These are phyloP conservation scores for Cataglyphis altisquamis DNA, from an alignment of 2,888 invertebrate genomes.

Conservation along the genomic window DNA sequence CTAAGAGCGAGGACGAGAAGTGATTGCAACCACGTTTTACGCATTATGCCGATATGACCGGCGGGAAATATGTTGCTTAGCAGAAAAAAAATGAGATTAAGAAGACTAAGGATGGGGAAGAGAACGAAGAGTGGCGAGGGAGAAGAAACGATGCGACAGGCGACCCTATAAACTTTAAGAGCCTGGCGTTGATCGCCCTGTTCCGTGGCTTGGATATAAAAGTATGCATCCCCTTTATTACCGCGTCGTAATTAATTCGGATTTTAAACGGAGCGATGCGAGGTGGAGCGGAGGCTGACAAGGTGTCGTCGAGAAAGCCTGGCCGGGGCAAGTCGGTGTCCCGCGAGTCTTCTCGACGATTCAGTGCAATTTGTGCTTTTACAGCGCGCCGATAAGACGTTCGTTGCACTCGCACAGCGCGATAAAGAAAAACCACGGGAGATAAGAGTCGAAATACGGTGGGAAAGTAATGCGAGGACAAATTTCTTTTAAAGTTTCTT, in stretches of 20 bases:
- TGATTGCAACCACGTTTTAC: slow-evolving; percentile 45
- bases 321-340: slow-evolving; percentile 11
- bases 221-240: slow-evolving; percentile 70
- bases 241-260: slow-evolving; percentile 71
- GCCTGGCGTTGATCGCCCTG: slow-evolving; percentile 55
- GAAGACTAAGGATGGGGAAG: slow-evolving; percentile 1
- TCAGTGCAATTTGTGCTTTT: slow-evolving; percentile 47
- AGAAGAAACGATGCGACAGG: slow-evolving; percentile 50
- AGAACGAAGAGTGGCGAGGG: neutral
- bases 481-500: slow-evolving; percentile 8
- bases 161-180: slow-evolving; percentile 69
- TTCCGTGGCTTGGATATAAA: slow-evolving; percentile 56
- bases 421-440: slow-evolving; percentile 40
- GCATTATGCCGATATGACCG: slow-evolving; percentile 67
- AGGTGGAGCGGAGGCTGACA: neutral
- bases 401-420: slow-evolving; percentile 22
- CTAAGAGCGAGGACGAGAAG: neutral
- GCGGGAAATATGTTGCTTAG: slow-evolving; percentile 57
- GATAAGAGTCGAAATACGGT: slow-evolving; percentile 11
- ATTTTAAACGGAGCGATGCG: slow-evolving; percentile 56
- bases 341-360: slow-evolving; percentile 21
- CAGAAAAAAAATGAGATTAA: slow-evolving; percentile 53
- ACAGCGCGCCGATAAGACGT: slow-evolving; percentile 48
- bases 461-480: slow-evolving; percentile 1
- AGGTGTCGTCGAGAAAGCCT: slow-evolving; percentile 18